A percentile compares a stretch with the other conserved stretches of the same genome.
Evolutionary conservation across 2,888 invertebrate genomes (phyloP).

Genomic region (Epinotia ramella): DNA sequence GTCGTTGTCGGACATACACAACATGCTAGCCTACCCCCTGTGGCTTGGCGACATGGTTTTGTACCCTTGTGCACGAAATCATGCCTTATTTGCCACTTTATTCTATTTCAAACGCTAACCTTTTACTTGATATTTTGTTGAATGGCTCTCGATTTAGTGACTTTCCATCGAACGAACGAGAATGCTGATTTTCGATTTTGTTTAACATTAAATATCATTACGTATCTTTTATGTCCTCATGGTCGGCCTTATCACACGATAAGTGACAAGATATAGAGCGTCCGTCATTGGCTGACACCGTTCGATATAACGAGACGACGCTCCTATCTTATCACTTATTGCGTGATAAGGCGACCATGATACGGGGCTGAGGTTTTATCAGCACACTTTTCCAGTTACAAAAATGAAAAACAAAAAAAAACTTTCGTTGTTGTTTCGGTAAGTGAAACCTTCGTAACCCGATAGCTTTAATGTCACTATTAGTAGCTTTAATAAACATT

Average conservation of each 20-base stretch:
- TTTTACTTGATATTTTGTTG: constrained; percentile 18
- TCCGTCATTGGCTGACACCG: no score
- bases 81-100: constrained; percentile 7
- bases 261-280: no score
- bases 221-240: no score
- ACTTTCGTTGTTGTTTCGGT: neutral
- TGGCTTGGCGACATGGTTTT: constrained; percentile 10
- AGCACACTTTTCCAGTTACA: no score
- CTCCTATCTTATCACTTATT: no score
- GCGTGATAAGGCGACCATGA: no score
- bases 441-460: neutral
- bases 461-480: neutral
- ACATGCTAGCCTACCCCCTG: constrained; percentile 15
- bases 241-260: no score
- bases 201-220: no score
- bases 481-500: neutral
- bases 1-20: constrained; percentile 4
- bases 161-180: neutral
- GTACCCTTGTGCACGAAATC: constrained; percentile 17
- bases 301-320: no score
- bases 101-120: constrained; percentile 5
- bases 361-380: no score
- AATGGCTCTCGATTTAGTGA: neutral
- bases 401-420: no score
- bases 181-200: neutral